Evolutionary conservation across 2,888 invertebrate genomes (phyloP), one percentile per base, ranked within the genome.

Genomic region (Sclerodermus sp.): DNA sequence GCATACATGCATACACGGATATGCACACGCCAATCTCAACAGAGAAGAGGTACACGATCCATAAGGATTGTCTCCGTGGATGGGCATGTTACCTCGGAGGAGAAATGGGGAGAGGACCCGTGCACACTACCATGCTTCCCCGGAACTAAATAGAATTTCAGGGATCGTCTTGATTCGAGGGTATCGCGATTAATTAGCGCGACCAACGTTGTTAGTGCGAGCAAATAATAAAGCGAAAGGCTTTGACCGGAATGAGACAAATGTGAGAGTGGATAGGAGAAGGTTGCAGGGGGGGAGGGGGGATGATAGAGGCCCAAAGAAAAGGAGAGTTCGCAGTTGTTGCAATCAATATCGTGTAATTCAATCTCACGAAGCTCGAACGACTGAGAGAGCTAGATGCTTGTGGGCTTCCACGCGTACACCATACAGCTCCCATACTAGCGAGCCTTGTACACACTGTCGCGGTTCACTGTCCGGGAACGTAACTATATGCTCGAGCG

Each of bases 181-280:
- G 23, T 23, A 23, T 50, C 57, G 45, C 64, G 65, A 70, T 70
- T 69, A 71, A 71, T 71, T 70, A 71, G 66, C 64, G 55, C 53
- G 23, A 23, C n/a, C n/a, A 23, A 8, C 64, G 52, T 60, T 61
- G 64, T 65, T 68, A 70, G 69, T 62, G 68, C 51, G 59, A 53
- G 29, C 60, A 51, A 58, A 55, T 46, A 59, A 51, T 53, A 45
- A 50, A 39, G 31, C 39, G 14, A 36, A 40, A 41, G 47, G 43
- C 45, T 5, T 23, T 8, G 23, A 23, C 8, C 4, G 14, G 49
- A 48, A 23, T 32, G 30, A 50, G 42, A 15, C 32, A 12, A 41
- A 14, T n/a, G n/a, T n/a, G n/a, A n/a, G n/a, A n/a, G n/a, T n/a
- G n/a, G n/a, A n/a, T n/a, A n/a, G n/a, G n/a, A n/a, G n/a, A n/a